Conservation (phyloP, 2,888 invertebrate genomes). For the Lasioglossum calceatum region DNA sequence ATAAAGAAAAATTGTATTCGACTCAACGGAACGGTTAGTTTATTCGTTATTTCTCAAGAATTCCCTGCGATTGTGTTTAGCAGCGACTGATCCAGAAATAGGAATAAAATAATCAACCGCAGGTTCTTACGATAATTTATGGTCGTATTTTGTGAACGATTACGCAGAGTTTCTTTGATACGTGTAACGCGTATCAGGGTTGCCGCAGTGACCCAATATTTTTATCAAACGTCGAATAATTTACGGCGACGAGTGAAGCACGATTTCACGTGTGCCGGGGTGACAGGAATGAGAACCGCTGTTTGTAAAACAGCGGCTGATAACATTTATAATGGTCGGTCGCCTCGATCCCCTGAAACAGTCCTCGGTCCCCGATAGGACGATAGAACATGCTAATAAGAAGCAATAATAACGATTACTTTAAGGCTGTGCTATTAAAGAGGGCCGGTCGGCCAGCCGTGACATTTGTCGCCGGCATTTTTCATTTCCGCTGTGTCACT, state of each 20-base stretch:
- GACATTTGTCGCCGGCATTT: slow-evolving; percentile 74
- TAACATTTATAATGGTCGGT: slow-evolving; percentile 78
- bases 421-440: slow-evolving; percentile 72
- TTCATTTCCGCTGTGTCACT: slow-evolving; percentile 70
- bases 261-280: neutral
- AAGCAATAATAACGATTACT: slow-evolving; percentile 79
- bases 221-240: neutral
- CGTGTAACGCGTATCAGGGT: neutral
- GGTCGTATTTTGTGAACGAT: neutral
- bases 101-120: neutral
- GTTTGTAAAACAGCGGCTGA: slow-evolving; percentile 77
- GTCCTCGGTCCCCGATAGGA: slow-evolving; percentile 77
- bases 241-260: neutral
- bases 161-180: neutral
- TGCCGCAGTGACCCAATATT: slow-evolving; percentile 1
- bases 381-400: slow-evolving; percentile 81
- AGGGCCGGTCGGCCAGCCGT: slow-evolving; percentile 58
- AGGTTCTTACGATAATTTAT: neutral
- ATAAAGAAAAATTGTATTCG: neutral
- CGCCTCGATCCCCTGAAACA: slow-evolving; percentile 74
- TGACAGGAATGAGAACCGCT: slow-evolving; percentile 70
- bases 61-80: neutral
- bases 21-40: neutral
- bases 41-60: neutral
- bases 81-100: neutral